These are phyloP conservation scores for Zaprionus camerounensis DNA, from an alignment of 1,140 invertebrate species.

Conservation along the genomic window DNA sequence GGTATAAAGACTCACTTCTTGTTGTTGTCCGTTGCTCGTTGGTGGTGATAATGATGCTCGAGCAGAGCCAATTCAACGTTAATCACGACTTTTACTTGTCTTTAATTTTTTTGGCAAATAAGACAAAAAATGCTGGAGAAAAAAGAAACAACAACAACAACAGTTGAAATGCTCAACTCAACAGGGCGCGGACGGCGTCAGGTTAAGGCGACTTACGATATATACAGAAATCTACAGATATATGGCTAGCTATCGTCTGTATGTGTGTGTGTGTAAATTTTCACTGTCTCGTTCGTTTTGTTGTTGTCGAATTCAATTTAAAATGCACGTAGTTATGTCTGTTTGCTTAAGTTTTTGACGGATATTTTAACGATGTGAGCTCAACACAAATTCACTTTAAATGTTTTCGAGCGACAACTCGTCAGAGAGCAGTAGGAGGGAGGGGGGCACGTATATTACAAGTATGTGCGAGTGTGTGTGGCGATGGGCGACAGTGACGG, in stretches of 20 bases:
- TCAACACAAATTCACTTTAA: constrained; percentile 84
- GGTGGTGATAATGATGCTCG: constrained; percentile 74
- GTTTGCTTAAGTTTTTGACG: constrained; percentile 84
- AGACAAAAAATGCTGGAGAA: constrained; percentile 35
- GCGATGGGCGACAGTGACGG: constrained; percentile 52
- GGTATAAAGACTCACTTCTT: constrained; percentile 28
- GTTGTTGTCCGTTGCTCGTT: constrained; percentile 56
- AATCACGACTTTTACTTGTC: constrained; percentile 83
- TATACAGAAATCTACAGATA: constrained; percentile 19
- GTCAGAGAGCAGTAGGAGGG: background rate
- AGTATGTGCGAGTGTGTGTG: constrained; percentile 21
- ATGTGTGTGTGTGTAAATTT: constrained; percentile 73
- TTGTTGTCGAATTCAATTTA: constrained; percentile 77
- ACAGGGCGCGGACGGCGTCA: constrained; percentile 72
- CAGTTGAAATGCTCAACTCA: constrained; percentile 45
- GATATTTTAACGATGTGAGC: constrained; percentile 84
- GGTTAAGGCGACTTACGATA: constrained; percentile 59
- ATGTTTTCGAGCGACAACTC: constrained; percentile 61
- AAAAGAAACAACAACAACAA: constrained; percentile 49
- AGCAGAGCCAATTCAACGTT: constrained; percentile 75
- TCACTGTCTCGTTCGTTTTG: constrained; percentile 71
- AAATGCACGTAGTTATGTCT: constrained; percentile 84
- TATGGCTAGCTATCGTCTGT: constrained; percentile 21
- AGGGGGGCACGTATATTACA: constrained; percentile 7
- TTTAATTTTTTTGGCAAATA: constrained; percentile 84